Evolutionary conservation across 2,888 invertebrate genomes (phyloP), one percentile per base, ranked within the genome.

Genomic region (Saturnia japonica): DNA sequence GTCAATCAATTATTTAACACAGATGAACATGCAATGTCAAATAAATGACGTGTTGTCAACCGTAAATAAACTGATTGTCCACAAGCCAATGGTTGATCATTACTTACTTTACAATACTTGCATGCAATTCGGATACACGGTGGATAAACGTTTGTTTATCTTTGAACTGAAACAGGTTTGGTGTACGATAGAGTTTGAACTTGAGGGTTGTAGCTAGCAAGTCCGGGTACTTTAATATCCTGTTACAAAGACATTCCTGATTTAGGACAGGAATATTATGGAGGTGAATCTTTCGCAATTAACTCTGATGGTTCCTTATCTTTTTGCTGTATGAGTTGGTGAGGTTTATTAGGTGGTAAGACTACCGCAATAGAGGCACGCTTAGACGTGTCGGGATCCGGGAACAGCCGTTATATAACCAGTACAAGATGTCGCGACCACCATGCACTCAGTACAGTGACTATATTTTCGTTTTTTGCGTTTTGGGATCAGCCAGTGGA

Each of bases 1-100:
- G 25, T 60, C 57, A 28, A 60, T 60, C 57, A 60, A 60, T 25
- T 60, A 60, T 60, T 60, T 60, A 60, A 60, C 57, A 25, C 57
- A 25, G 57, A 60, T 60, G 28, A 60, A 12, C 57, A 14, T 60
- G 25, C 57, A 60, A 60, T 28, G 57, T 60, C 57, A 60, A 25
- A 60, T 60, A 60, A 14, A 60, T 60, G 57, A 60, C 25, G 57
- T 12, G 14, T 1, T 60, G 57, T 60, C 57, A 28, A 28, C 14
- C 28, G 57, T 60, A 60, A 60, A 60, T 60, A 25, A 60, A 60
- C 14, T 60, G 6, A 28, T 14, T 60, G 57, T 60, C 34, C 34
- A 6, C 6, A 34, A 34, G 34, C 3, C 34, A 34, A 34, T 4
- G 34, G 34, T 34, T 34, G 2, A 34, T 34, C 34, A 34, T 34